phyloP scores from a whole-genome alignment of 1,140 invertebrate genomes.

The Mamestra configurata region DNA sequence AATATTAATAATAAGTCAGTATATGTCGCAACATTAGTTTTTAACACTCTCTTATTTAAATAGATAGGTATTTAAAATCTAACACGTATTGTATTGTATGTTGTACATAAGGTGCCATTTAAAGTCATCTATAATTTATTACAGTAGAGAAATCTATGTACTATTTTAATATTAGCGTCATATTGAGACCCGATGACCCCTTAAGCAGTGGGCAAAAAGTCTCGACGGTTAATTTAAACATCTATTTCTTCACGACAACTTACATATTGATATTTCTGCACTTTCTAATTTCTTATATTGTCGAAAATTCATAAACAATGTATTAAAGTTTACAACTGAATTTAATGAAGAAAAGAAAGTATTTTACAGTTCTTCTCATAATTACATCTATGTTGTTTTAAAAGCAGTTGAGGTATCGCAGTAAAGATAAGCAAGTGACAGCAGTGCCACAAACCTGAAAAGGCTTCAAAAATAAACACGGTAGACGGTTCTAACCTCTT shows the following conservation, averaged over 20 bases:
- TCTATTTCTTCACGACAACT: conserved; percentile 1
- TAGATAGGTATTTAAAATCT: too few relatives aligned
- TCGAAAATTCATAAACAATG: conserved; percentile 14
- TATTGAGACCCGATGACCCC: conserved; percentile 16
- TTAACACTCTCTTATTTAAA: too few relatives aligned
- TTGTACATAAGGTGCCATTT: too few relatives aligned
- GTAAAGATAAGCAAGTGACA: too few relatives aligned
- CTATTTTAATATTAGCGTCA: background rate
- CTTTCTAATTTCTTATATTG: conserved; percentile 19
- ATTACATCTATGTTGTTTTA: background rate
- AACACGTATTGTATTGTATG: too few relatives aligned
- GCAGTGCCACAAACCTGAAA: too few relatives aligned
- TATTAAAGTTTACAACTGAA: background rate
- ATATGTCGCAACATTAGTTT: too few relatives aligned
- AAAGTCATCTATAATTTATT: too few relatives aligned
- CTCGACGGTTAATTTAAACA: background rate
- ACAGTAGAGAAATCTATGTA: background rate
- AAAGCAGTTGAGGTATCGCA: background rate
- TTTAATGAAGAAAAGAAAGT: background rate
- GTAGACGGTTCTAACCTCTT: too few relatives aligned
- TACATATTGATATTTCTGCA: conserved; percentile 12
- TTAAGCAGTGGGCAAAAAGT: background rate
- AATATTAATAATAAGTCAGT: too few relatives aligned
- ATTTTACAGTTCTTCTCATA: background rate
- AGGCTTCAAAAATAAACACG: too few relatives aligned